A percentile compares a stretch with the other conserved stretches of the same genome.
Conservation (phyloP, 2,113 vertebrate genomes). For the Poeciliopsis occidentalis region DNA sequence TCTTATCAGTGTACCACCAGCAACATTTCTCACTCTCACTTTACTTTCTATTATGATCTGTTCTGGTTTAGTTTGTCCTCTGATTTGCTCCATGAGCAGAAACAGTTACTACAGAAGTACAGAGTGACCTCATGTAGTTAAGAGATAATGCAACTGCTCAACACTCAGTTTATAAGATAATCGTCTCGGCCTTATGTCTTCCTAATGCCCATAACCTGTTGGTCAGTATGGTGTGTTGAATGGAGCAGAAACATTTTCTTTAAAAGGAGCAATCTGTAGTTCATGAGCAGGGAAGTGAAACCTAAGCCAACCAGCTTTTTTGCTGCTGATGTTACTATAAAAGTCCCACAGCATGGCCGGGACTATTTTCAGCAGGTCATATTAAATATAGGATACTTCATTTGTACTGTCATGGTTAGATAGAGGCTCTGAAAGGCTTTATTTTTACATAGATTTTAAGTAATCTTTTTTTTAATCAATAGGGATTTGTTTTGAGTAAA, state of each 20-base stretch:
- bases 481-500: constrained; percentile 17
- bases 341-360: constrained; percentile 35
- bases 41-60: constrained; percentile 13
- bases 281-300: constrained; percentile 35
- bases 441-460: constrained; percentile 6
- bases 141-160: constrained; percentile 27
- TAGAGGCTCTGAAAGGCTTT: constrained; percentile 9
- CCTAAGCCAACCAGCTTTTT: constrained; percentile 49
- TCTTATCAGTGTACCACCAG: constrained; percentile 18
- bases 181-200: constrained; percentile 40
- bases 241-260: constrained; percentile 35
- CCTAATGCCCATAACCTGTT: constrained; percentile 46
- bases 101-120: constrained; percentile 22
- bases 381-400: constrained; percentile 36
- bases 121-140: constrained; percentile 27
- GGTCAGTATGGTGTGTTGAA: constrained; percentile 42
- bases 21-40: constrained; percentile 3
- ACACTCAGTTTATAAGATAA: constrained; percentile 37
- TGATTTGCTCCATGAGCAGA: constrained; percentile 9
- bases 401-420: constrained; percentile 17
- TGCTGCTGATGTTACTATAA: constrained; percentile 54
- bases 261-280: constrained; percentile 50
- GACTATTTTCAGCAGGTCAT: constrained; percentile 43
- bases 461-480: constrained; percentile 20
- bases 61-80: constrained; percentile 7